These are phyloP conservation scores for Thecocarcelia acutangulata DNA, from an alignment of 2,888 invertebrate species.

Conservation along the genomic window DNA sequence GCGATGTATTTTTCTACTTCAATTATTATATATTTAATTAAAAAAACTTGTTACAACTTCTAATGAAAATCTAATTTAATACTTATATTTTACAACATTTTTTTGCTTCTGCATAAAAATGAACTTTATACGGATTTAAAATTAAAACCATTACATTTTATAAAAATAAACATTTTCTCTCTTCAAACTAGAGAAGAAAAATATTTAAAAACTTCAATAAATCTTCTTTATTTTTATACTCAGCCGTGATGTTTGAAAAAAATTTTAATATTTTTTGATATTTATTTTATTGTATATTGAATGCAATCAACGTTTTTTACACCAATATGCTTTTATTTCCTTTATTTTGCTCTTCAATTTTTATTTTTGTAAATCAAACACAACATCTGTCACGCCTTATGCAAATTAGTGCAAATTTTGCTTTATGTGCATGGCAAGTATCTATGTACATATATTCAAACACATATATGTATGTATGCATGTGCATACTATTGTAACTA, in stretches of 20 bases:
- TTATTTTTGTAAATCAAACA: conserved; percentile 58
- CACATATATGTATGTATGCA: background rate
- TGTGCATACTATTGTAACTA: background rate
- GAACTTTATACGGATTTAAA: too few species aligned
- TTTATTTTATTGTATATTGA: conserved; percentile 52
- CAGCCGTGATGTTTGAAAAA: conserved; percentile 17
- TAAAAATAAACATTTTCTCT: too few species aligned
- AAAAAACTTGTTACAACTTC: too few species aligned
- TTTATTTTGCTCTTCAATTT: conserved; percentile 6
- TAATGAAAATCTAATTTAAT: too few species aligned
- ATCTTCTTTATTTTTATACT: conserved; percentile 21
- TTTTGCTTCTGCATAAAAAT: too few species aligned
- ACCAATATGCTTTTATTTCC: background rate
- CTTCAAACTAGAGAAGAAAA: background rate
- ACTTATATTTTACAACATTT: too few species aligned
- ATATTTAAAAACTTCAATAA: conserved; percentile 38
- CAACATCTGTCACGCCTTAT: conserved; percentile 67
- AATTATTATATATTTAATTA: too few species aligned
- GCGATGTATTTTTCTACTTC: too few species aligned
- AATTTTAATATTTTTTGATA: conserved; percentile 10
- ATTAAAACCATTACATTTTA: too few species aligned
- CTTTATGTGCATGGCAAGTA: conserved; percentile 21
- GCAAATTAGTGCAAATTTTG: conserved; percentile 66
- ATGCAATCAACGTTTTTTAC: conserved; percentile 55
- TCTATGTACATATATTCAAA: conserved; percentile 3